phyloP scores from a whole-genome alignment of 1,140 invertebrate species.

The Kradibia gibbosae region DNA sequence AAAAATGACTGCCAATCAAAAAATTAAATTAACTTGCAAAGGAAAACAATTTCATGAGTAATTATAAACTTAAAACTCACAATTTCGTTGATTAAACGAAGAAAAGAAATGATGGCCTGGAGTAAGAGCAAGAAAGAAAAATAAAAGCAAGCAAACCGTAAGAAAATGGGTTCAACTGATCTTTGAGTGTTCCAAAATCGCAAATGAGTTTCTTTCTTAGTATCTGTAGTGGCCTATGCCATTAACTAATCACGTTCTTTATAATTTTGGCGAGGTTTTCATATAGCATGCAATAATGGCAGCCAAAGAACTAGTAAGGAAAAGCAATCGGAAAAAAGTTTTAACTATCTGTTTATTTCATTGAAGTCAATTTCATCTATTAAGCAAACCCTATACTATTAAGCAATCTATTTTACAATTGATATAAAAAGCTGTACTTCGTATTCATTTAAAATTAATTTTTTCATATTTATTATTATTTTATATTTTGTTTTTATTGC shows the following conservation, averaged over 20 bases:
- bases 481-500: too few relatives aligned
- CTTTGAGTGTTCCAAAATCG: constrained; percentile 24
- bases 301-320: neutral
- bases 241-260: constrained; percentile 10
- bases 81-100: constrained; percentile 24
- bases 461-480: too few relatives aligned
- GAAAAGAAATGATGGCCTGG: neutral
- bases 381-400: too few relatives aligned
- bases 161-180: constrained; percentile 18
- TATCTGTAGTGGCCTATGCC: neutral
- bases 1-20: constrained; percentile 16
- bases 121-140: constrained; percentile 37
- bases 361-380: neutral
- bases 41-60: constrained; percentile 24
- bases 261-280: constrained; percentile 8
- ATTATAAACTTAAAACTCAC: constrained; percentile 23
- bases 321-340: neutral
- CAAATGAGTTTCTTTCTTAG: constrained; percentile 12
- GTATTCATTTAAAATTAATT: too few relatives aligned
- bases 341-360: neutral
- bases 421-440: too few relatives aligned
- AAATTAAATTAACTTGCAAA: constrained; percentile 18
- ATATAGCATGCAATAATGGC: neutral
- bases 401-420: too few relatives aligned
- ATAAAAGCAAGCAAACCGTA: neutral